Evolutionary conservation across 2,797 vertebrate species (phyloP).

Genomic region (Rousettus madagascariensis): DNA sequence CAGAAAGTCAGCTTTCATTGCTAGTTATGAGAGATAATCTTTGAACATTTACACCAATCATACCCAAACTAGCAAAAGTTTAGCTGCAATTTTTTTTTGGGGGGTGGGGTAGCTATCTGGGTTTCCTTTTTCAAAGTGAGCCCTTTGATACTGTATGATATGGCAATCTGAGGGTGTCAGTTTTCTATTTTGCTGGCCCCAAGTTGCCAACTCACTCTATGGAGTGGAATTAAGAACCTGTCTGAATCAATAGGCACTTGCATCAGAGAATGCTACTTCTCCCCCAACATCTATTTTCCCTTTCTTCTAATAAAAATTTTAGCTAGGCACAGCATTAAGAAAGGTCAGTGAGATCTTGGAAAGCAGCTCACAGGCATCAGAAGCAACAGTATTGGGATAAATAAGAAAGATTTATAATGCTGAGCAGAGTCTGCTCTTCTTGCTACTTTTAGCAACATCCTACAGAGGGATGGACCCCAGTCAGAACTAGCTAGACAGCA

Average conservation of each 20-base stretch:
- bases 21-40: slow-evolving; percentile 28
- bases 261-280: slow-evolving; percentile 7
- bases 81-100: background rate
- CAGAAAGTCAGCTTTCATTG: slow-evolving; percentile 44
- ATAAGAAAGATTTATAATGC: slow-evolving; percentile 4
- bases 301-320: slow-evolving; percentile 44
- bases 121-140: slow-evolving; percentile 48
- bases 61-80: slow-evolving; percentile 53
- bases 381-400: background rate
- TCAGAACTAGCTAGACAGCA: background rate
- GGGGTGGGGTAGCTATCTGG: background rate
- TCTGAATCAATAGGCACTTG: slow-evolving; percentile 53
- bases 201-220: slow-evolving; percentile 62
- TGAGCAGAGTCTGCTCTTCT: background rate
- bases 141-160: slow-evolving; percentile 28
- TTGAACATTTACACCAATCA: slow-evolving; percentile 45
- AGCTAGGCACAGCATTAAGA: background rate
- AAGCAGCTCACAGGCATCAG: background rate
- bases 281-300: background rate
- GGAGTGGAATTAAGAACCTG: slow-evolving; percentile 49
- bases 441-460: slow-evolving; percentile 15
- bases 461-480: slow-evolving; percentile 6
- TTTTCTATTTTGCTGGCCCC: slow-evolving; percentile 44
- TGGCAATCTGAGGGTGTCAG: slow-evolving; percentile 22
- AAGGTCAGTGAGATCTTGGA: slow-evolving; percentile 21